Percentiles rank a stretch among this genome's conserved stretches.
Evolutionary conservation across 2,113 vertebrate genomes (phyloP).

Genomic region (Eclectus roratus): DNA sequence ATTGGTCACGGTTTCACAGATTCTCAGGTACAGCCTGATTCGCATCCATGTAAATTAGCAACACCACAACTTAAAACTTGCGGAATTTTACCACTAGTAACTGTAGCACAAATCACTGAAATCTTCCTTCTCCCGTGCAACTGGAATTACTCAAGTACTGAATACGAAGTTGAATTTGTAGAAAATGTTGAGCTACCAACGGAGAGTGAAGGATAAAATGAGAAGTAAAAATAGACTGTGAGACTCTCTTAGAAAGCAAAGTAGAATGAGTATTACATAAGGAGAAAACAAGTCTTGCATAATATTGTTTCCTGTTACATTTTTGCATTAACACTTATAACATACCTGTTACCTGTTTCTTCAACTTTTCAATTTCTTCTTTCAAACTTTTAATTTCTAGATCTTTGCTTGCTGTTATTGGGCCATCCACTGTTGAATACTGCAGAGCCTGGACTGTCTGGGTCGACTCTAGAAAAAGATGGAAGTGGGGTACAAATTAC

Average conservation of each 20-base stretch:
- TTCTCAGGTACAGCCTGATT: background rate
- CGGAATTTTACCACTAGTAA: background rate
- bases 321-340: background rate
- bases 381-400: conserved; percentile 93
- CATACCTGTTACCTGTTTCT: conserved; percentile 91
- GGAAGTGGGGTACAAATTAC: background rate
- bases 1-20: background rate
- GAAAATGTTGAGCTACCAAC: background rate
- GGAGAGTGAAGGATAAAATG: background rate
- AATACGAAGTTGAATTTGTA: background rate
- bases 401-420: conserved; percentile 83
- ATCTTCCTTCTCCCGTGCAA: background rate
- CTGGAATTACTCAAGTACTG: background rate
- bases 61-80: background rate
- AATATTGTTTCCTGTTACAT: background rate
- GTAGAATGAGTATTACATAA: background rate
- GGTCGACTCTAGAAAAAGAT: conserved; percentile 82
- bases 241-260: background rate
- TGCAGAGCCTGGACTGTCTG: conserved; percentile 93
- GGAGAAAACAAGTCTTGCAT: background rate
- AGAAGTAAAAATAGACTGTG: background rate
- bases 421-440: conserved; percentile 82
- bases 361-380: conserved; percentile 93
- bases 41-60: background rate
- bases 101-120: background rate